Evolutionary conservation across 2,888 invertebrate species (phyloP).

Genomic region (Phanerotoma sp.): DNA sequence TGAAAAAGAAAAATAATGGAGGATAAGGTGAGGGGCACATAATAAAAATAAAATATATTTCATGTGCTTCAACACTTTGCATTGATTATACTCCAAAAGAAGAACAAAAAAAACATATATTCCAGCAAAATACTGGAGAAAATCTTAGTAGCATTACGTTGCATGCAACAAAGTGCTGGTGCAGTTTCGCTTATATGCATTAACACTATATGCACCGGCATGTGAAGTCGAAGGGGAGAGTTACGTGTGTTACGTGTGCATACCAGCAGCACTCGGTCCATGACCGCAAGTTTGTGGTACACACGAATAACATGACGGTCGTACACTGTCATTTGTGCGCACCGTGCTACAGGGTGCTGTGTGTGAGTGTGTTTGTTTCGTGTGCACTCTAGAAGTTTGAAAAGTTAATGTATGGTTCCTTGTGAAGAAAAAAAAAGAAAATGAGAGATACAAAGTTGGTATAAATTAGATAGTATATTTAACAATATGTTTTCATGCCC

Average conservation of each 20-base stretch:
- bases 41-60: no score
- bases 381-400: no score
- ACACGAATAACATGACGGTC: conserved; percentile 3
- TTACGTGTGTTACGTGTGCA: background rate
- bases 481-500: no score
- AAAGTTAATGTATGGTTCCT: no score
- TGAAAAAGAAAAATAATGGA: background rate
- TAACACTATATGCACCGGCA: background rate
- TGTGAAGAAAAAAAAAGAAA: no score
- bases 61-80: background rate
- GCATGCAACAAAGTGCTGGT: conserved; percentile 1
- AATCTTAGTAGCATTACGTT: background rate
- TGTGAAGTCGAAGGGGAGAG: background rate
- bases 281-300: conserved; percentile 16
- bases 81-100: no score
- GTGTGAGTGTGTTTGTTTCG: no score
- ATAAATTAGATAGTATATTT: no score
- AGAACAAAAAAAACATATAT: no score
- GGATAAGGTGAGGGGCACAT: no score
- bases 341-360: conserved; percentile 1
- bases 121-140: background rate
- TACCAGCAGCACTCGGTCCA: conserved; percentile 5
- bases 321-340: conserved; percentile 1
- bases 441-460: no score
- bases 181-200: conserved; percentile 6